Percentiles rank a stretch among this genome's conserved stretches.
These are phyloP conservation scores for Aphrophora alni DNA, from an alignment of 2,888 invertebrate species.

Conservation along the genomic window DNA sequence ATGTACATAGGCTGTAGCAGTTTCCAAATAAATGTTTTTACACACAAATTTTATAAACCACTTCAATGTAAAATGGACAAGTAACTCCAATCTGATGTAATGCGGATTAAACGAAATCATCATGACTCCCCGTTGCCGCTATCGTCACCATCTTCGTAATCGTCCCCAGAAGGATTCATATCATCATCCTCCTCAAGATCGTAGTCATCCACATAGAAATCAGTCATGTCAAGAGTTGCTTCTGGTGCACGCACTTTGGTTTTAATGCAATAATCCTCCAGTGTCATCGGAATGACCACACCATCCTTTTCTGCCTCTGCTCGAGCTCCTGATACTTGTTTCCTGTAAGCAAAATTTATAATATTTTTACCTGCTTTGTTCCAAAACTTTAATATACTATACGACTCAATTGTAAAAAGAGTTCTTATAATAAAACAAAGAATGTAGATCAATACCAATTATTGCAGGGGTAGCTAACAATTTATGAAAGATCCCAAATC, in stretches of 20 bases:
- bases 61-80: not conserved
- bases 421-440: too few species aligned
- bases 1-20: not conserved
- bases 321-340: conserved; percentile 95
- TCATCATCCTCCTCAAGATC: conserved; percentile 78
- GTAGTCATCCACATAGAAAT: conserved; percentile 96
- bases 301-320: conserved; percentile 96
- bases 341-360: conserved; percentile 69
- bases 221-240: conserved; percentile 87
- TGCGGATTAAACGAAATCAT: conserved; percentile 56
- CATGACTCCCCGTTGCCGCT: conserved; percentile 93
- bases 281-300: conserved; percentile 93
- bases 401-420: too few species aligned
- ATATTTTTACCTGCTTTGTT: too few species aligned
- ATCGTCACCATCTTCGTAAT: conserved; percentile 82
- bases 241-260: conserved; percentile 87
- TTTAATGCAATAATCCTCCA: conserved; percentile 98
- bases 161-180: conserved; percentile 71
- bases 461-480: too few species aligned
- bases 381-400: too few species aligned
- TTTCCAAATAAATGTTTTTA: not conserved
- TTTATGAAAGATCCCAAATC: too few species aligned
- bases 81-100: not conserved
- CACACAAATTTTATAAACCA: not conserved
- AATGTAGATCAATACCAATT: too few species aligned